Conservation (phyloP, 2,113 vertebrate genomes). For the Cervus canadensis region DNA sequence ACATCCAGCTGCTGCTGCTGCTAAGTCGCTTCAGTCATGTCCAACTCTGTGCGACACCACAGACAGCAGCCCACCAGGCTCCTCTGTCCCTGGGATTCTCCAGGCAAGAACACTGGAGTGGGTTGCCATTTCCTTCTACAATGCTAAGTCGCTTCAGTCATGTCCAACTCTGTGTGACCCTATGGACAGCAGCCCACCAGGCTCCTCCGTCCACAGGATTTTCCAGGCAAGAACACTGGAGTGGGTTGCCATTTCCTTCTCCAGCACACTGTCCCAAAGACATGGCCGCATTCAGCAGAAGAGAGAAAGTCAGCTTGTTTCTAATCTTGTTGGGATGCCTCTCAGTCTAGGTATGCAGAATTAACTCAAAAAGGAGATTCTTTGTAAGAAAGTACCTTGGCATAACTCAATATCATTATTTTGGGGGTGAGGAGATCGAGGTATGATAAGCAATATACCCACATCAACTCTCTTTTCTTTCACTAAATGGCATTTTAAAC, state of each 20-base stretch:
- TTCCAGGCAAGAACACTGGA: not conserved
- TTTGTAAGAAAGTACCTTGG: not conserved
- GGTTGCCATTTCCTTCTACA: not conserved
- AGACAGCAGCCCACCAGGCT: not conserved
- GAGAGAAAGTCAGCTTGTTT: not conserved
- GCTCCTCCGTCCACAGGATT: accelerated
- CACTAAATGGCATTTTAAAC: not conserved
- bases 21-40: not conserved
- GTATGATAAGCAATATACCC: not conserved
- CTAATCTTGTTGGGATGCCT: not conserved
- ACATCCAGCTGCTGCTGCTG: not conserved
- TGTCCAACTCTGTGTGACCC: not conserved
- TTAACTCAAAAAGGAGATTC: not conserved
- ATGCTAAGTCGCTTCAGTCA: not conserved
- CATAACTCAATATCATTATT: not conserved
- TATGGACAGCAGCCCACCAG: not conserved
- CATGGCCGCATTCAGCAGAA: not conserved
- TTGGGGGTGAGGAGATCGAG: not conserved
- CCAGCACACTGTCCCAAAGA: not conserved
- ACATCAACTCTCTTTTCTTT: not conserved
- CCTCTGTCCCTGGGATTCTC: accelerated
- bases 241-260: not conserved
- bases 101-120: not conserved
- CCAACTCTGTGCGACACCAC: not conserved
- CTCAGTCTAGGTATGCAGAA: not conserved